A percentile compares a stretch with the other conserved stretches of the same genome.
Conservation (phyloP, 2,113 vertebrate genomes). For the Vidua macroura region DNA sequence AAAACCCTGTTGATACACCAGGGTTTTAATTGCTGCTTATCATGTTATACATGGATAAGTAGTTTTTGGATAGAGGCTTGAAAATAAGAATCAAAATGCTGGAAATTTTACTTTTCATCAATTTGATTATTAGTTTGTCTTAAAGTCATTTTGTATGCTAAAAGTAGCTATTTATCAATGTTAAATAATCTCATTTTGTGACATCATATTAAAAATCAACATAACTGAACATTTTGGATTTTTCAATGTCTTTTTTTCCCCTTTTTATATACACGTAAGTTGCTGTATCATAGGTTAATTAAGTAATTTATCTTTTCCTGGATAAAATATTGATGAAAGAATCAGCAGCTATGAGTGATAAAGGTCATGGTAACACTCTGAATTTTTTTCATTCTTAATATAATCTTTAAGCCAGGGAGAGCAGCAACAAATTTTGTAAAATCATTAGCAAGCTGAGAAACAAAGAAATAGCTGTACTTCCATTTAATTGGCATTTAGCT, state of each 20-base stretch:
- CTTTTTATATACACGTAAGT: neutral
- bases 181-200: neutral
- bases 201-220: neutral
- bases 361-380: neutral
- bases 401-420: neutral
- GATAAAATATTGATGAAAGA: neutral
- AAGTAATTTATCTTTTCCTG: neutral
- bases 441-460: neutral
- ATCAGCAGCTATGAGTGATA: neutral
- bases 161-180: neutral
- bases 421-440: neutral
- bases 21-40: neutral
- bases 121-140: neutral
- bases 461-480: neutral
- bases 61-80: neutral
- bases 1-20: neutral
- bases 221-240: neutral
- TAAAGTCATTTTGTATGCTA: neutral
- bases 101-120: neutral
- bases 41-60: neutral
- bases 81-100: neutral
- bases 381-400: neutral
- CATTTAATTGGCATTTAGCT: neutral
- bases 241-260: neutral
- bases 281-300: neutral